Base-by-base conservation (phyloP, 2,888 invertebrate genomes). In the Bombylius major region DNA sequence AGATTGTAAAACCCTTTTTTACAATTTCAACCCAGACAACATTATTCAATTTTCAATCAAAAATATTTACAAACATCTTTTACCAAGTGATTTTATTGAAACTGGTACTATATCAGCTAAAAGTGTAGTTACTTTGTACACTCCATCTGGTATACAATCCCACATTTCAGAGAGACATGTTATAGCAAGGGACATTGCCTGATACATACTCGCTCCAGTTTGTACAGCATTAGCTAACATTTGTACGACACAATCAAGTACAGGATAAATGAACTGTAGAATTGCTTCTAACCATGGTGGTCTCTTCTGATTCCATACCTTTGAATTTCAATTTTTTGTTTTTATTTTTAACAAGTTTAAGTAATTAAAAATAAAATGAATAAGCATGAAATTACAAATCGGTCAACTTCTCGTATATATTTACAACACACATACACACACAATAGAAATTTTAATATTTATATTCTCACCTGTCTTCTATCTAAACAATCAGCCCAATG, bases 251-350 rank as follows among this genome's bases (percentile, higher is more conserved):
- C 84, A 82, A 54, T 79, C 77, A 51, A 87, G 71, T 5, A 82
- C 70, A 0, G 83, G 79, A 33, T 81, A 79, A 0, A 82, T 76
- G n/a, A 84, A 76, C 23, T 81, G 80, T 60, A 87, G 67, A 12
- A 89, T 75, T 0, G 85, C 87, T 53, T 86, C 83, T 56, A 86
- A 72, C 89, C 89, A 90, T 0, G 88, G 79, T 13, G 87, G 87
- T 45, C 86, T 76, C 42, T 84, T 82, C 67, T 87, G 86, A 68
- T 88, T 88, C 89, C 89, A 89, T 4, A 89, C 82, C 86, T 87
- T 34, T 51, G 5, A 13, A 39, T 7, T 7, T 3, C 2, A 23
- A 3, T 4, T n/a, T 39, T 50, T 39, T 51, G 11, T 39, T 33
- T 12, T 46, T 49, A 33, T 39, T 33, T 12, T 46, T 49, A 33